phyloP scores from a whole-genome alignment of 2,888 invertebrate species.

The Cheilosia scutellata region DNA sequence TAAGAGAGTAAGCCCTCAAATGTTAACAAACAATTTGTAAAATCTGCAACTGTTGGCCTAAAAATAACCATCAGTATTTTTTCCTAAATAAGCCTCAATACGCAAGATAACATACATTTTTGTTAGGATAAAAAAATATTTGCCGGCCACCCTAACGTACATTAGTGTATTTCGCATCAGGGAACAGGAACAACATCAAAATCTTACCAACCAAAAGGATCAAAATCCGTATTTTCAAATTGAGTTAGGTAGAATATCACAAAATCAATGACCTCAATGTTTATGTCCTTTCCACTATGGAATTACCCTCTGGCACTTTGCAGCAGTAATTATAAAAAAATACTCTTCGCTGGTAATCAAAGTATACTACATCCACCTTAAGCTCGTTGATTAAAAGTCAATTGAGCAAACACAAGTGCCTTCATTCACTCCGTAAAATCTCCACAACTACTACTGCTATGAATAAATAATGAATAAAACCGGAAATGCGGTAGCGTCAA shows the following conservation, averaged over 20 bases:
- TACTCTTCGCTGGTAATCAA: not conserved
- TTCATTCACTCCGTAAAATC: not conserved
- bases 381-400: constrained; percentile 29
- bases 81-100: too few species aligned
- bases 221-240: too few species aligned
- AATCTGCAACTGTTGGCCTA: too few species aligned
- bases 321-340: not conserved
- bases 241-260: not conserved
- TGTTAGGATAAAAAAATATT: too few species aligned
- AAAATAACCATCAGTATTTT: too few species aligned
- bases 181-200: too few species aligned
- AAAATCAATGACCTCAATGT: constrained; percentile 18
- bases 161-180: too few species aligned
- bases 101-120: too few species aligned
- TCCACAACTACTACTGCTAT: not conserved
- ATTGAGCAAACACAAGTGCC: constrained; percentile 27
- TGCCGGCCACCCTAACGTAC: too few species aligned
- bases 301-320: not conserved
- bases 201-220: too few species aligned
- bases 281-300: not conserved
- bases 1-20: too few species aligned
- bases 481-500: constrained; percentile 7
- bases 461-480: constrained; percentile 30
- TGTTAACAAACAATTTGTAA: too few species aligned
- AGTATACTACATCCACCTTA: not conserved